phyloP scores from a whole-genome alignment of 2,113 vertebrate genomes.

The Oryzias woworae region DNA sequence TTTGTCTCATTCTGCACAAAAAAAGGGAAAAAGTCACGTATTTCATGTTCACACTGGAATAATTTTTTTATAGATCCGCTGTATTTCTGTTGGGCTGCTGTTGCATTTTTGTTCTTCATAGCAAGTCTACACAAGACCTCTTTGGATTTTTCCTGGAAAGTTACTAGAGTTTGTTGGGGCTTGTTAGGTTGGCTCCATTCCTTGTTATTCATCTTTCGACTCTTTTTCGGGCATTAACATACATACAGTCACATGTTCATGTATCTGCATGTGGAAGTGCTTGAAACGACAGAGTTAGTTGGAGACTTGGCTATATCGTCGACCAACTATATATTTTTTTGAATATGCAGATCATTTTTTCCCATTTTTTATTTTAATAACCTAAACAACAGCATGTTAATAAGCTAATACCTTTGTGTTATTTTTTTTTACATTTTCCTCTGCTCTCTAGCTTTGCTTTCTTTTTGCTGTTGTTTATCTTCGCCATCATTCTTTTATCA shows the following conservation, averaged over 20 bases:
- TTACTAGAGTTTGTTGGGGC: slow-evolving; percentile 48
- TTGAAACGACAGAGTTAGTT: slow-evolving; percentile 6
- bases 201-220: slow-evolving; percentile 23
- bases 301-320: not conserved
- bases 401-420: too few relatives aligned
- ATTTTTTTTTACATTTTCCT: too few relatives aligned
- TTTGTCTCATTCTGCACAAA: not conserved
- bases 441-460: too few relatives aligned
- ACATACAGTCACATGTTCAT: not conserved
- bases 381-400: too few relatives aligned
- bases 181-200: slow-evolving; percentile 61
- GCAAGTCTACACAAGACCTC: slow-evolving; percentile 69
- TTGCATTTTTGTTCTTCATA: slow-evolving; percentile 27
- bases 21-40: not conserved
- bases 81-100: not conserved
- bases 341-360: not conserved
- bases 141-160: slow-evolving; percentile 15
- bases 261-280: slow-evolving; percentile 5
- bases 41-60: too few relatives aligned
- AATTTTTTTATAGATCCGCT: not conserved
- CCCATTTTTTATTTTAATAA: too few relatives aligned
- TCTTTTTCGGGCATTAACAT: slow-evolving; percentile 19
- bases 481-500: too few relatives aligned
- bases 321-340: slow-evolving; percentile 5
- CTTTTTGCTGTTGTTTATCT: too few relatives aligned